Evolutionary conservation across 2,113 vertebrate species (phyloP).

Genomic region (Coregonus clupeaformis): DNA sequence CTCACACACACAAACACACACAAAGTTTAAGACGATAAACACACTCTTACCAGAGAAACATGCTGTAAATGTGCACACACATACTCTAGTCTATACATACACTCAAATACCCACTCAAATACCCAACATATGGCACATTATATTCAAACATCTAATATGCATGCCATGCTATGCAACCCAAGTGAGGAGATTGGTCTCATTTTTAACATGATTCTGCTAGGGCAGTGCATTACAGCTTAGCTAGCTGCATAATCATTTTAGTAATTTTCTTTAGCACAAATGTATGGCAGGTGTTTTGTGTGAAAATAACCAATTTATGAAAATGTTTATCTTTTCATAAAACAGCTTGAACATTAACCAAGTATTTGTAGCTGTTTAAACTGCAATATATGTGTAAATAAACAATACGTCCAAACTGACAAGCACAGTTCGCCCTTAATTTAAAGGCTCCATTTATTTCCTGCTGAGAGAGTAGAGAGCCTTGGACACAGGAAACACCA

Average conservation of each 20-base stretch:
- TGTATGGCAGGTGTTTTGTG: neutral
- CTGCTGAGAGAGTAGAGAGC: constrained; percentile 47
- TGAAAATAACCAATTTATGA: neutral
- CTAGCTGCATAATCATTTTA: neutral
- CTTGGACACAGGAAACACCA: constrained; percentile 58
- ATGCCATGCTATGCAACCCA: neutral
- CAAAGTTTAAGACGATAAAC: neutral
- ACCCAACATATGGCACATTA: neutral
- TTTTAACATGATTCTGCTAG: neutral
- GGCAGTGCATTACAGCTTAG: neutral
- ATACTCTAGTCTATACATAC: neutral
- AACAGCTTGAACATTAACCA: too few relatives aligned
- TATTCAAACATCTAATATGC: neutral
- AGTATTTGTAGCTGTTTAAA: too few relatives aligned
- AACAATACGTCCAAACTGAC: too few relatives aligned
- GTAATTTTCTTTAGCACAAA: neutral
- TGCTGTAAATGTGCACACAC: neutral
- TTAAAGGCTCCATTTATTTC: too few relatives aligned
- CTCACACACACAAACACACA: neutral
- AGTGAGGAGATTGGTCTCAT: neutral
- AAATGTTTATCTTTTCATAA: neutral
- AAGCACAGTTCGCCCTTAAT: too few relatives aligned
- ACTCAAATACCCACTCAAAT: neutral
- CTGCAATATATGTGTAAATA: too few relatives aligned
- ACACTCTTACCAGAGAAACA: neutral